Base-by-base conservation (phyloP, 2,797 vertebrate species). In the Lacerta viridis region DNA sequence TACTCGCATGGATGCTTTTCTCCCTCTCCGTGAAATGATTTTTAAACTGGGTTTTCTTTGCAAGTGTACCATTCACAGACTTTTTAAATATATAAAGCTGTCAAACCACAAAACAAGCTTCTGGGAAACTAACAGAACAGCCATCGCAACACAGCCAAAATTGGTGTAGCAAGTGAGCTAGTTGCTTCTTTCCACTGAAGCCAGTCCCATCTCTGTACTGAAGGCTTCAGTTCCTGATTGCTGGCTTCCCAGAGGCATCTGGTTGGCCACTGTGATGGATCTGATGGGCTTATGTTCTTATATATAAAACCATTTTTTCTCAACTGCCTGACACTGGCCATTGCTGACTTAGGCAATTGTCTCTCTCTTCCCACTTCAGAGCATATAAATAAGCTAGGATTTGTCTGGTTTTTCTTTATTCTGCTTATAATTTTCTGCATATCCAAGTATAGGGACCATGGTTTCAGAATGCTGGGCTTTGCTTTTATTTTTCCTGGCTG, bases 41-140 rank as follows among this genome's bases (percentile, higher is more conserved):
- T 39, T 29, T 80, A 76, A 41, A 20, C 33, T 85, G 25, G 17
- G 72, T 64, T 87, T 55, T 33, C 25, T 71, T 86, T 87, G 66
- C 1, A 55, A 39, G 13, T 17, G 20, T 8, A 55, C 20, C n/a
- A 50, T 69, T 46, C 29, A 69, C 9, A 36, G 36, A 23, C 25
- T 9, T 68, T n/a, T 43, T 7, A 13, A n/a, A 71, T n/a, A 46
- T 27, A 87, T 59, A 29, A 55, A 87, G 15, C 68, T 87, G 68
- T 80, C 85, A 71, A 39, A 25, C 13, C 17, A 25, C 20, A 86
- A 86, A 77, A 77, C 36, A 36, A 46, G 46, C 10, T 5, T 7
- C 66, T 20, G 43, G 27, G 20, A 80, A 72, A 39, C 5, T 3
- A 71, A 72, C 4, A 1, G 9, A 41, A 46, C n/a, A n/a, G 18